Percentiles rank a stretch among this genome's conserved stretches.
Conservation (phyloP, 2,113 vertebrate genomes). For the Psilopsiagon aymara region DNA sequence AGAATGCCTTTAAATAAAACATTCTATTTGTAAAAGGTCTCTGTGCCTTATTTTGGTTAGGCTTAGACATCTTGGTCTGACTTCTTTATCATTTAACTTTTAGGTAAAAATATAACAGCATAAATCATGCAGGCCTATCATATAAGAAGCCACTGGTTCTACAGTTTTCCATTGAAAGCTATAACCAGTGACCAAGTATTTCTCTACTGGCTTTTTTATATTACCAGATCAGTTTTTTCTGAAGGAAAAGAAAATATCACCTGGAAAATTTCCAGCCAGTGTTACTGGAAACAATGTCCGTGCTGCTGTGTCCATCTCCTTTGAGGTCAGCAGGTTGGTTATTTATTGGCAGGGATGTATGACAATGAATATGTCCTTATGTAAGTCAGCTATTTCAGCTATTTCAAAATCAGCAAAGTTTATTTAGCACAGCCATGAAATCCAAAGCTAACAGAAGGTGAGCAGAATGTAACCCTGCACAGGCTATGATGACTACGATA, state of each 20-base stretch:
- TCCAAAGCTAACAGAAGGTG: background rate
- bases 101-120: background rate
- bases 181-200: background rate
- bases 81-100: background rate
- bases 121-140: background rate
- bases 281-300: background rate
- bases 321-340: background rate
- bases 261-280: background rate
- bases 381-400: background rate
- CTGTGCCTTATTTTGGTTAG: background rate
- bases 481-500: background rate
- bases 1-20: background rate
- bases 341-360: background rate
- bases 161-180: background rate
- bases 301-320: background rate
- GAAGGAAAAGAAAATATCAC: background rate
- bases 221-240: background rate
- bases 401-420: background rate
- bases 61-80: background rate
- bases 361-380: background rate
- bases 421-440: background rate
- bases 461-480: background rate
- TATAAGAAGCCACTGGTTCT: background rate
- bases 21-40: background rate
- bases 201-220: background rate